A percentile compares a stretch with the other conserved stretches of the same genome.
These are phyloP conservation scores for Anorthoa munda DNA, from an alignment of 2,888 invertebrate genomes.

Conservation along the genomic window DNA sequence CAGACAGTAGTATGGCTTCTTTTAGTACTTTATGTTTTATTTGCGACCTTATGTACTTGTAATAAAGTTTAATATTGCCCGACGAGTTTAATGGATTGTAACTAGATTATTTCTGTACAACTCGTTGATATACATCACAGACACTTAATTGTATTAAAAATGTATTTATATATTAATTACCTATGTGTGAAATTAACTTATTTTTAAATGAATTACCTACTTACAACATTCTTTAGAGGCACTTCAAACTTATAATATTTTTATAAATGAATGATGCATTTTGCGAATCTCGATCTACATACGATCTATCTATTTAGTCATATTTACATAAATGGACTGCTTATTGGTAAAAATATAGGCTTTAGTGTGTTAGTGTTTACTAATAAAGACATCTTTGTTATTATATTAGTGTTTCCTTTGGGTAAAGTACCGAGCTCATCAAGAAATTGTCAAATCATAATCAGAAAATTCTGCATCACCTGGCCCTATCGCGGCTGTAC, in stretches of 20 bases:
- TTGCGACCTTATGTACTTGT: not conserved
- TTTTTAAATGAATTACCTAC: not conserved
- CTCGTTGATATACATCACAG: not conserved
- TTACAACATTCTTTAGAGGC: conserved; percentile 3
- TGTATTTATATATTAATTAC: conserved; percentile 8
- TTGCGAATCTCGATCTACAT: conserved; percentile 27
- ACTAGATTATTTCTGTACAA: conserved; percentile 16
- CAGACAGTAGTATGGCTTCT: conserved; percentile 34
- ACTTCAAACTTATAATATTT: conserved; percentile 16
- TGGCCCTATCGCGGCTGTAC: not conserved
- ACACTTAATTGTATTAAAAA: conserved; percentile 9
- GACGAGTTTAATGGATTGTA: not conserved
- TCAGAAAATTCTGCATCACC: not conserved
- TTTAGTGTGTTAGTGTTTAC: conserved; percentile 39
- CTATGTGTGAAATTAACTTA: conserved; percentile 1
- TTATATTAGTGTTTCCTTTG: conserved; percentile 3
- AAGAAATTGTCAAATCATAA: not conserved
- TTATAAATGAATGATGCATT: conserved; percentile 26
- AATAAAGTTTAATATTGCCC: conserved; percentile 24
- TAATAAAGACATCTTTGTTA: conserved; percentile 59
- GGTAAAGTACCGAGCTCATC: not conserved
- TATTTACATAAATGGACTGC: conserved; percentile 42
- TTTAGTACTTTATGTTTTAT: conserved; percentile 12
- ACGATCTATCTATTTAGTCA: conserved; percentile 22
- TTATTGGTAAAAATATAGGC: conserved; percentile 45